phyloP scores from a whole-genome alignment of 2,888 invertebrate genomes.

The Troilus luridus region DNA sequence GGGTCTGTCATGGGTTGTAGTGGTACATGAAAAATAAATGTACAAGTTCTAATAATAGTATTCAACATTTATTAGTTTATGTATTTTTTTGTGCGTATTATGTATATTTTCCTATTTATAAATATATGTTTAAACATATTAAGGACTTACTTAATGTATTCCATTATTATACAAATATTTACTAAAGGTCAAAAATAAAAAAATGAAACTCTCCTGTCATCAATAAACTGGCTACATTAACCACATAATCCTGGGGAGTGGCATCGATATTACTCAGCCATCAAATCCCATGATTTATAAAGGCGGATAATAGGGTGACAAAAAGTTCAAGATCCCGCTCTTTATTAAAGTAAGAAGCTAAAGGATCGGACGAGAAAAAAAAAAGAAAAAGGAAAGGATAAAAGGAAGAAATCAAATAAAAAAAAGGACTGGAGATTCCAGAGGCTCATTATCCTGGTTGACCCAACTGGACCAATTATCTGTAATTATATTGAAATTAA shows the following conservation, averaged over 20 bases:
- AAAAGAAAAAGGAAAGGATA: neutral
- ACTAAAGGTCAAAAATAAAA: neutral
- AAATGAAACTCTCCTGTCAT: neutral
- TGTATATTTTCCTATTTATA: too few species aligned
- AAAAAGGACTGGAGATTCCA: neutral
- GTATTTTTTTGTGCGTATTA: too few species aligned
- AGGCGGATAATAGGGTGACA: slow-evolving; percentile 47
- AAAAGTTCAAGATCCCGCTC: neutral
- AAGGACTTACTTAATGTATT: neutral
- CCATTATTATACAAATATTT: neutral
- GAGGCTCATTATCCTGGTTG: slow-evolving; percentile 49
- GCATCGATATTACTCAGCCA: neutral
- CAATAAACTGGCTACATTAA: slow-evolving; percentile 36
- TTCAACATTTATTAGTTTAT: too few species aligned
- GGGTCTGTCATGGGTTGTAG: too few species aligned
- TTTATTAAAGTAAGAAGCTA: neutral
- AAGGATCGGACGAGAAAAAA: neutral
- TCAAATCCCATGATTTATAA: slow-evolving; percentile 33
- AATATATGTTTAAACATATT: too few species aligned
- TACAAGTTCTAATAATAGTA: too few species aligned
- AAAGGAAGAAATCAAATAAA: slow-evolving; percentile 12
- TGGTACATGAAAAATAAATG: too few species aligned
- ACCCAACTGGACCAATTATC: slow-evolving; percentile 47
- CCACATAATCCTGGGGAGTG: neutral
- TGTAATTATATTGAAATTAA: slow-evolving; percentile 54